Evolutionary conservation across 1,140 invertebrate species (phyloP), one percentile per base, ranked within the genome.

Genomic region (Hydropsyche tenuis): DNA sequence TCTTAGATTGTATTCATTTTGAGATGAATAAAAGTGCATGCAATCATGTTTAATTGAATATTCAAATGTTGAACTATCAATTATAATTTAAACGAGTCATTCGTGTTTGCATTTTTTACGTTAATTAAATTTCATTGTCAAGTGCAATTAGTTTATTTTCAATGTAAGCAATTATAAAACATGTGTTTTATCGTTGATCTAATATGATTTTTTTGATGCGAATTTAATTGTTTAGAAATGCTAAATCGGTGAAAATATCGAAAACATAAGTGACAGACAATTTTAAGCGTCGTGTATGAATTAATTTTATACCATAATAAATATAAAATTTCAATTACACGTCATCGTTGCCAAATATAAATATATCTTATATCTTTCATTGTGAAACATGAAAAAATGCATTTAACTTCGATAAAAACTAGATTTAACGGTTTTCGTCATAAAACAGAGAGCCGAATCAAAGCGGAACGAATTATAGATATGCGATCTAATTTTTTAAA

Each of bases 171-270:
- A 53, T 18, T 2, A 53, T 53, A 20, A 53, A 53, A 53, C 16
- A 53, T 18, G n/a, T 37, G n/a, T 18, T 18, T 53, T 53, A 53
- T 53, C 48, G 14, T 20, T 1, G n/a, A 53, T 18, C 16, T n/a
- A n/a, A n/a, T n/a, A n/a, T n/a, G 16, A 16, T 53, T 53, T 53
- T 0, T 7, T 20, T 53, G 20, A 53, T 53, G 48, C 4, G 16
- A 53, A 53, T 53, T 53, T 53, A 53, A 53, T 53, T 20, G 48
- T 7, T 37, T 53, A 18, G 48, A 53, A 53, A 53, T 53, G 48
- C 20, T 7, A 53, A 53, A 53, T 53, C 16, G 48, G 48, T 53
- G 48, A 53, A 53, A 53, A 18, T 16, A 16, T 53, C 16, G 48
- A 53, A 53, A 53, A 53, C 20, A 7, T 16, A 53, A 53, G 48